Evolutionary conservation across 2,888 invertebrate species (phyloP), one percentile per base, ranked within the genome.

Genomic region (Polydrusus pterygomalis): DNA sequence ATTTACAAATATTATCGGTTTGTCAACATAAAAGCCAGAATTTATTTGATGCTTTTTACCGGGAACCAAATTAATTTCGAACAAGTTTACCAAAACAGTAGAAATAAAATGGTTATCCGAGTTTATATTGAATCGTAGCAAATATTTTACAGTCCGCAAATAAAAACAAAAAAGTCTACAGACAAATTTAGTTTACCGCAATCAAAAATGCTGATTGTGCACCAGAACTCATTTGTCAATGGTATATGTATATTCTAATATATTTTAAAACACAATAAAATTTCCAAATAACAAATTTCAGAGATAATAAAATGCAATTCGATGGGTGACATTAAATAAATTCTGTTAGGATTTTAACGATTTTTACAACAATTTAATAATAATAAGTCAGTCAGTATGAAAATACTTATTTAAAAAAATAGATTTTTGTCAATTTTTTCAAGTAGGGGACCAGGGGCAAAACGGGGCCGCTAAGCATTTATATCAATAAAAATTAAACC

Each of bases 131-230:
- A 54, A 67, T 67, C 40, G 54, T 54, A 67, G 54, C 67, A 54
- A 54, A 51, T 54, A 67, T 51, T 34, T 18, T 40, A 51, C 54
- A 38, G 67, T 38, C 54, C 38, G 40, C 18, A 54, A 54, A 67
- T 67, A 54, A 67, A 67, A 67, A 40, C 67, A 67, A 54, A 67
- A 67, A 34, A 51, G 11, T 54, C 34, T 65, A 30, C 49, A 30
- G 30, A 30, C n/a, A 62, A 63, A 71, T 71, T 47, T 62, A 49
- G 70, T 71, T 71, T 64, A 63, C 70, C 70, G 63, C 70, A 71
- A 71, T 71, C 70, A 63, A 71, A 71, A 71, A 71, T 71, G 70
- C 70, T 71, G 70, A 71, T 71, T 71, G 62, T 71, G 51, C 62
- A 71, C 54, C 20, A 25, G 54, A 54, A 71, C 70, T 71, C 70